These are phyloP conservation scores for Potamilus streckersoni DNA, from an alignment of 1,140 invertebrate genomes.

Conservation along the genomic window DNA sequence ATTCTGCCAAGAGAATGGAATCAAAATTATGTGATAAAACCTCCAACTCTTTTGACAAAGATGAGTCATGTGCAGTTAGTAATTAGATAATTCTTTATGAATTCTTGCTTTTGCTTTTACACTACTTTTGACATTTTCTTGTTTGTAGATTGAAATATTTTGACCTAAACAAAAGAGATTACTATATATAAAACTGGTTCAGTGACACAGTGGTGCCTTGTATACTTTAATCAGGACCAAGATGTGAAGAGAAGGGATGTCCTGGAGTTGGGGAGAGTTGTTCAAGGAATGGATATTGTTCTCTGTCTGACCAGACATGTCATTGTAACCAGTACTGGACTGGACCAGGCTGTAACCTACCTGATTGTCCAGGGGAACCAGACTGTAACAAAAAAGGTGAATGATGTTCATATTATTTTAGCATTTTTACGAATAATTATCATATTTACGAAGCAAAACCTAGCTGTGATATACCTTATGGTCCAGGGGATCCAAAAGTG, in stretches of 20 bases:
- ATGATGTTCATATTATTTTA: neutral
- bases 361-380: conserved; percentile 50
- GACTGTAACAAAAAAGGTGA: conserved; percentile 10
- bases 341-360: conserved; percentile 46
- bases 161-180: conserved; percentile 37
- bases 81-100: too few species aligned
- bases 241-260: conserved; percentile 48
- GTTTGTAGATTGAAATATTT: conserved; percentile 4
- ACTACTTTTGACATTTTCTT: too few species aligned
- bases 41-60: too few species aligned
- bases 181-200: too few species aligned
- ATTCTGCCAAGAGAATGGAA: too few species aligned
- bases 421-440: too few species aligned
- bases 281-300: conserved; percentile 65
- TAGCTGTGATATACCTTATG: too few species aligned
- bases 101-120: too few species aligned
- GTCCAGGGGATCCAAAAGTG: too few species aligned
- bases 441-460: too few species aligned
- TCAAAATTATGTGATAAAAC: too few species aligned
- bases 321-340: conserved; percentile 50
- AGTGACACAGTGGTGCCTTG: neutral
- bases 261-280: conserved; percentile 55
- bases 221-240: conserved; percentile 31
- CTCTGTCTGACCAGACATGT: conserved; percentile 50
- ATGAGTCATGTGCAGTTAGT: too few species aligned